Evolutionary conservation across 1,140 invertebrate genomes (phyloP).

Genomic region (Zaprionus camerounensis): DNA sequence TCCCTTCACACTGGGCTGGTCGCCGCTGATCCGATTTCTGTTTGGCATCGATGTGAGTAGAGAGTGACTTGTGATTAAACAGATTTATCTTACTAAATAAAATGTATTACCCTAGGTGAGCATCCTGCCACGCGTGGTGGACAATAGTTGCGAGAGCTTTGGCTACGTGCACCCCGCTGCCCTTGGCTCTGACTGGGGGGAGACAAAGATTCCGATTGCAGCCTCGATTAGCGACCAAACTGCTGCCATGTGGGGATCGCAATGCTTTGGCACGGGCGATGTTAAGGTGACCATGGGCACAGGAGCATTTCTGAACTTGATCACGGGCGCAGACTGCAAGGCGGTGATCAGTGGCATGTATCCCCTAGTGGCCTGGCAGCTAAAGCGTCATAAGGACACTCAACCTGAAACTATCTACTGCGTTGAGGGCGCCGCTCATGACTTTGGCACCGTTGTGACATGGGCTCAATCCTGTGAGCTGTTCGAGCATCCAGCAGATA

Average conservation of each 20-base stretch:
- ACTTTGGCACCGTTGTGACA: conserved; percentile 94
- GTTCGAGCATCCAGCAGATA: conserved; percentile 88
- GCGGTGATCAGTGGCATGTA: conserved; percentile 93
- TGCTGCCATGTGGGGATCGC: conserved; percentile 96
- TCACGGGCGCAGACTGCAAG: conserved; percentile 91
- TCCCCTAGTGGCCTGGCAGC: conserved; percentile 95
- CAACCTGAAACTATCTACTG: conserved; percentile 87
- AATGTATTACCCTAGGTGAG: conserved; percentile 84
- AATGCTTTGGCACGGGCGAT: conserved; percentile 92
- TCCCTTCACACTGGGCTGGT: conserved; percentile 95
- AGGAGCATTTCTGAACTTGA: conserved; percentile 94
- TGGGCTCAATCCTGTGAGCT: conserved; percentile 93
- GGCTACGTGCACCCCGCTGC: conserved; percentile 87
- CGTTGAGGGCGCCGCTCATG: conserved; percentile 93
- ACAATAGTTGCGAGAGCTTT: conserved; percentile 90
- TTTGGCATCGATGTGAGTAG: conserved; percentile 89
- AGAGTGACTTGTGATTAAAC: too few relatives aligned
- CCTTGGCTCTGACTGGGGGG: conserved; percentile 87
- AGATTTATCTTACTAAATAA: conserved; percentile 83
- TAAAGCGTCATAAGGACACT: conserved; percentile 80
- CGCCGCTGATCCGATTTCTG: conserved; percentile 52
- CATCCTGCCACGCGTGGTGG: conserved; percentile 92
- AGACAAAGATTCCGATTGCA: conserved; percentile 89
- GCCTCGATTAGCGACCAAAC: conserved; percentile 90
- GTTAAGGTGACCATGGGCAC: conserved; percentile 97